These are phyloP conservation scores for Ifrita kowaldi DNA, from an alignment of 2,113 vertebrate genomes.

Conservation along the genomic window DNA sequence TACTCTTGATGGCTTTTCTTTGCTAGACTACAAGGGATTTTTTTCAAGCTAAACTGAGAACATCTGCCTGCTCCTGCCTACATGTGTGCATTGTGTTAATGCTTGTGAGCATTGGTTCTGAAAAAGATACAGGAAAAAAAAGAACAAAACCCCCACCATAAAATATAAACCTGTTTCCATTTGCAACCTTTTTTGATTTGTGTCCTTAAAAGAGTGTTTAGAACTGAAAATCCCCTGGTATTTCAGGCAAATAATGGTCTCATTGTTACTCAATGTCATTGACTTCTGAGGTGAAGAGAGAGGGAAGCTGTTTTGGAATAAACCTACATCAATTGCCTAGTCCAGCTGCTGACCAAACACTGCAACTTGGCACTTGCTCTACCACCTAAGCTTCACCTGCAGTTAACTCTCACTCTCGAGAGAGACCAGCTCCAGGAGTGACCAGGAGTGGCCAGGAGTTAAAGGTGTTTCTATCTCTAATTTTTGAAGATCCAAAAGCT, in stretches of 20 bases:
- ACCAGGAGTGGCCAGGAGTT: neutral
- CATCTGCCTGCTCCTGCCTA: neutral
- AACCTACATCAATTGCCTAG: neutral
- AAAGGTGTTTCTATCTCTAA: neutral
- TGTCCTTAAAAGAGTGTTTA: neutral
- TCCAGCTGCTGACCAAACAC: neutral
- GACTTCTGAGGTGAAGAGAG: neutral
- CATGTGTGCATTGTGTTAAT: neutral
- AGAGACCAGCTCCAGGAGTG: neutral
- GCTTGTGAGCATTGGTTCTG: neutral
- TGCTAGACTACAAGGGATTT: neutral
- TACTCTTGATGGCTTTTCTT: neutral
- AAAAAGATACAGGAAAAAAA: neutral
- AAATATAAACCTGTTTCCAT: neutral
- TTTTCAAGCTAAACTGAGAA: neutral
- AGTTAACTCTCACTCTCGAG: neutral
- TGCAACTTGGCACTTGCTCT: neutral
- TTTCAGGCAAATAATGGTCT: neutral
- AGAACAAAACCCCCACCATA: neutral
- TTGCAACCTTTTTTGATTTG: neutral
- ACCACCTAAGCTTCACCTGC: neutral
- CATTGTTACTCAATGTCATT: neutral
- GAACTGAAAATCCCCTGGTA: neutral
- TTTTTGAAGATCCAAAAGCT: neutral
- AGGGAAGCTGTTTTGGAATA: neutral